Conservation (phyloP, 2,113 vertebrate species). For the Phalacrocorax pelagicus region DNA sequence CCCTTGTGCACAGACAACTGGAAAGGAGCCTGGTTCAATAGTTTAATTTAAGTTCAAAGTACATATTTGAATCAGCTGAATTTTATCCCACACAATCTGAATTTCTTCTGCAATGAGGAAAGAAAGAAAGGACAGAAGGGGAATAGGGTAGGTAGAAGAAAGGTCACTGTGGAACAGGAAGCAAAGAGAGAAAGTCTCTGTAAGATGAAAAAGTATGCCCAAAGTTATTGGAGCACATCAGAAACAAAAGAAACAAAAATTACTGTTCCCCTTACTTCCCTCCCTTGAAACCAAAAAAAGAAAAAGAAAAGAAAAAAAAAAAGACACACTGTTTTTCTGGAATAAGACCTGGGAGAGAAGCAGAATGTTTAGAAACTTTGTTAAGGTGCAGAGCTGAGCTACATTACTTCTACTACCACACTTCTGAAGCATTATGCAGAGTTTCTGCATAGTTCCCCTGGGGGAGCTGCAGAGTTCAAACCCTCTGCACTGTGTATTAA, state of each 20-base stretch:
- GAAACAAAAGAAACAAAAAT: neutral
- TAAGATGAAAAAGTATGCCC: neutral
- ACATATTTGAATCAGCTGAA: neutral
- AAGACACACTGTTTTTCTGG: neutral
- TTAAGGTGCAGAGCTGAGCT: neutral
- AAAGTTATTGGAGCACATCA: neutral
- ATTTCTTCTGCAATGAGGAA: neutral
- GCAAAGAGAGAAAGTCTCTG: neutral
- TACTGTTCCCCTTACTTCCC: neutral
- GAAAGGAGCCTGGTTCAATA: neutral
- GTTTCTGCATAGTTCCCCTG: neutral
- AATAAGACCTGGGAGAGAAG: neutral
- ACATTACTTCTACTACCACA: neutral
- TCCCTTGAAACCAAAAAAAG: neutral
- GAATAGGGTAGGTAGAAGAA: neutral
- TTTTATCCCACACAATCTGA: neutral
- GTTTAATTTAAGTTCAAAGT: slow-evolving; percentile 1
- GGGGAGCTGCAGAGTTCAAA: neutral
- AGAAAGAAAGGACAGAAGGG: neutral
- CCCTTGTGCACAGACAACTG: neutral
- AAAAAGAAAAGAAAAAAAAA: neutral
- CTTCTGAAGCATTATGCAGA: neutral
- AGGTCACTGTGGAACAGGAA: neutral
- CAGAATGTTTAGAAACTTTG: neutral
- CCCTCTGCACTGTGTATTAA: neutral